Evolutionary conservation across 2,113 vertebrate species (phyloP), one percentile per base, ranked within the genome.

Genomic region (Gopherus evgoodei): DNA sequence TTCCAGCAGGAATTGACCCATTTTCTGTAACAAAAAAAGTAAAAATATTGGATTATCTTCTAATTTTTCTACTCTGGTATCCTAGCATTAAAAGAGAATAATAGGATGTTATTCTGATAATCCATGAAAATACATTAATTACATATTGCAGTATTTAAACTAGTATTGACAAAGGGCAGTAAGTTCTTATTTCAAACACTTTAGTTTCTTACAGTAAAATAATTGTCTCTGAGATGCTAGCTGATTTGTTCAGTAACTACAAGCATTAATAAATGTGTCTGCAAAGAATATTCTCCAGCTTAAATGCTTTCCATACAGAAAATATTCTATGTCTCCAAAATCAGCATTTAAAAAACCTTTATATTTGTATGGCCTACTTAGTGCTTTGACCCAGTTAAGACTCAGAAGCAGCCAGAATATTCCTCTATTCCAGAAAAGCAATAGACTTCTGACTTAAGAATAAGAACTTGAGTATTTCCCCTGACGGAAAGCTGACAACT

Each of bases 321-420:
- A 1, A 0, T 14, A 89, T 82, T 44, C 59, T 83, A 13, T 62
- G 21, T 31, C 10, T 65, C 16, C 8, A 8, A 25, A 53, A 16
- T 1, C 49, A 85, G 76, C 57, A 75, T 35, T 11, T 56, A 5
- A 25, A 93, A 93, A 79, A 31, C 25, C 52, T 92, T 80, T 88
- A 82, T 27, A 35, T 93, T 91, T 89, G 87, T 89, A 83, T 95
- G 90, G 38, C 96, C 96, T 96, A 97, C 49, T 96, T 97, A 95
- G 90, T 86, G 93, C 94, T 91, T 76, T 94, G 94, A 98, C 96
- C 96, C 89, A 98, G 69, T 97, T 97, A 91, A 72, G 96, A 93
- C 84, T 83, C 72, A 87, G 87, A 97, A 96, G 83, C 85, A 82
- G 92, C 94, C 97, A 97, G 83, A 97, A 91, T 87, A 90, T 91